A percentile compares a stretch with the other conserved stretches of the same genome.
phyloP scores from a whole-genome alignment of 2,888 invertebrate species.

The Mimachlamys varia region DNA sequence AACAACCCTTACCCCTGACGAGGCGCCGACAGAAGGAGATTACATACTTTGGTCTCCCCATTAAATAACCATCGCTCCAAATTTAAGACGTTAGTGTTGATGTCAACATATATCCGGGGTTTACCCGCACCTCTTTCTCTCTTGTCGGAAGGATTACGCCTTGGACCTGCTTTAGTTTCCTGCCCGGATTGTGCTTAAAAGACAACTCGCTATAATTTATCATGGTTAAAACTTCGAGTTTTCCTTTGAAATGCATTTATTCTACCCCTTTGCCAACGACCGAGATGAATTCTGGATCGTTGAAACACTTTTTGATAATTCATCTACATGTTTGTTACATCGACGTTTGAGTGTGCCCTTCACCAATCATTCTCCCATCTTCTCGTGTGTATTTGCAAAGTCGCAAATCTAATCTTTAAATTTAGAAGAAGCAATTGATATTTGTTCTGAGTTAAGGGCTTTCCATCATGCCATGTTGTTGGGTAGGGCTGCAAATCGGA shows the following conservation, averaged over 20 bases:
- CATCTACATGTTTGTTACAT: slow-evolving; percentile 22
- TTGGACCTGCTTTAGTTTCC: not conserved
- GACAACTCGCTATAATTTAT: not conserved
- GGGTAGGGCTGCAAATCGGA: not conserved
- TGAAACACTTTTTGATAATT: slow-evolving; percentile 11
- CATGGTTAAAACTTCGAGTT: not conserved
- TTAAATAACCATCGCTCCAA: not conserved
- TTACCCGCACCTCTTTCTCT: not conserved
- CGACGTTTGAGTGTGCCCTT: not conserved
- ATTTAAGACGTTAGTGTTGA: not conserved
- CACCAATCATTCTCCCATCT: not conserved
- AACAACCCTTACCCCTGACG: not conserved
- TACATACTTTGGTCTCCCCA: not conserved
- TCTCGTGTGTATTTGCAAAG: slow-evolving; percentile 7
- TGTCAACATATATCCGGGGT: not conserved
- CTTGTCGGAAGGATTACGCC: not conserved
- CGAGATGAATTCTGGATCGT: not conserved
- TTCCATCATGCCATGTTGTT: not conserved
- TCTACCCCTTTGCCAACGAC: not conserved
- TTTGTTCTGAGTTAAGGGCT: not conserved
- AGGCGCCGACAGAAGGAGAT: slow-evolving; percentile 3
- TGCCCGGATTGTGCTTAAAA: not conserved
- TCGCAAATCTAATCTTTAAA: slow-evolving; percentile 9
- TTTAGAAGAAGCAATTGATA: slow-evolving; percentile 24
- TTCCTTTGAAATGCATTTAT: not conserved